Evolutionary conservation across 2,888 invertebrate genomes (phyloP).

Genomic region (Drosophila borealis): DNA sequence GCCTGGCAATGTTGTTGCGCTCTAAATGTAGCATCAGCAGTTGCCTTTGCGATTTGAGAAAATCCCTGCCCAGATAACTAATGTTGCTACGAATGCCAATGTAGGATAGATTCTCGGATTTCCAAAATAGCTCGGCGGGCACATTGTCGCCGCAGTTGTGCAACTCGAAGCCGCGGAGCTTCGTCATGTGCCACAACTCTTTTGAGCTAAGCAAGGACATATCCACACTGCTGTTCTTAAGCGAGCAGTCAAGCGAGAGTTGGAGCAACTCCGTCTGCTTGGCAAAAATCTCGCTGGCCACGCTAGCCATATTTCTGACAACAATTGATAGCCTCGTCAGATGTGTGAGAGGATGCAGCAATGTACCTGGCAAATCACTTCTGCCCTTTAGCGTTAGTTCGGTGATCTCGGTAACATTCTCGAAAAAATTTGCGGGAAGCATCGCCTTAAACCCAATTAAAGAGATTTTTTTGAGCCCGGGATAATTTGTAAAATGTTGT

Average conservation of each 20-base stretch:
- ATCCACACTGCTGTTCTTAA: constrained; percentile 67
- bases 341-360: constrained; percentile 56
- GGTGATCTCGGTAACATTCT: constrained; percentile 52
- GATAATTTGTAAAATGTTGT: constrained; percentile 63
- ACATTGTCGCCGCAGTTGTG: constrained; percentile 70
- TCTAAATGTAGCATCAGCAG: constrained; percentile 57
- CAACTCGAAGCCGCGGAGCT: constrained; percentile 57
- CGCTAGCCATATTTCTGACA: constrained; percentile 59
- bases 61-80: constrained; percentile 65
- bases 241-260: constrained; percentile 59
- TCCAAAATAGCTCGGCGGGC: constrained; percentile 69
- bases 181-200: constrained; percentile 66
- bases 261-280: constrained; percentile 55
- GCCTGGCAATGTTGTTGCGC: constrained; percentile 63
- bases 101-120: constrained; percentile 59
- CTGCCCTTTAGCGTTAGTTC: constrained; percentile 58
- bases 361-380: constrained; percentile 55
- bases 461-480: constrained; percentile 48
- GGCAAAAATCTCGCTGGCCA: constrained; percentile 65
- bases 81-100: constrained; percentile 68
- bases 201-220: constrained; percentile 66
- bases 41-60: constrained; percentile 58
- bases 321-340: constrained; percentile 56
- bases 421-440: constrained; percentile 55
- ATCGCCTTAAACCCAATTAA: constrained; percentile 55